Percentiles rank a stretch among this genome's conserved stretches.
phyloP scores from a whole-genome alignment of 53 echinoderm and acorn worm species.

The Echinarachnius parma region DNA sequence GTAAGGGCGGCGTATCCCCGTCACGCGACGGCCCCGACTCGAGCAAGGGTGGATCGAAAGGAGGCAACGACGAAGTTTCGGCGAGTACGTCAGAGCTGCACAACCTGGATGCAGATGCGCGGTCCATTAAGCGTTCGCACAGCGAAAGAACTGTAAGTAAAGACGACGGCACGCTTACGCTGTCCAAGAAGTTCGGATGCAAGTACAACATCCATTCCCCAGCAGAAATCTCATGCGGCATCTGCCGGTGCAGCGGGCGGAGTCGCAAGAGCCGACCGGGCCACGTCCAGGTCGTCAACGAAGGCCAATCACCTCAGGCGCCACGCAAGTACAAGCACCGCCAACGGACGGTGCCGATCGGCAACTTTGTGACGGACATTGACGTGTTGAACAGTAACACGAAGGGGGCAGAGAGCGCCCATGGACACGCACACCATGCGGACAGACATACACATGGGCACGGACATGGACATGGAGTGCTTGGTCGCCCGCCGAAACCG shows the following conservation, averaged over 20 bases:
- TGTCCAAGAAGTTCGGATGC: conserved; percentile 6
- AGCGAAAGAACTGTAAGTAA: conserved; percentile 17
- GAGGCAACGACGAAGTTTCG: conserved; percentile 19
- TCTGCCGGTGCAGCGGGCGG: conserved; percentile 32
- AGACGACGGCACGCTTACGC: conserved; percentile 19
- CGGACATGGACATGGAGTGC: no score
- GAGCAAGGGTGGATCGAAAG: conserved; percentile 43
- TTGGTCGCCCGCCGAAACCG: no score
- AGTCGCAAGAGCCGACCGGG: conserved; percentile 31
- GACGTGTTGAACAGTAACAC: conserved; percentile 94
- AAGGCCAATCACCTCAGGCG: conserved; percentile 2
- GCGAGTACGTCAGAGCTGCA: conserved; percentile 55
- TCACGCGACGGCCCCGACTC: conserved; percentile 53
- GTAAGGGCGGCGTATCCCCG: conserved; percentile 51
- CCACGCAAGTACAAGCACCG: conserved; percentile 37
- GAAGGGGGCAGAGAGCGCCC: conserved; percentile 15
- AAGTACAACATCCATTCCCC: conserved; percentile 27
- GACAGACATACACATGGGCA: no score
- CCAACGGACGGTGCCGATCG: conserved; percentile 25
- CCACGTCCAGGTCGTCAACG: conserved; percentile 39
- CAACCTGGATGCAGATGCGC: conserved; percentile 31
- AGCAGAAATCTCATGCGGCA: conserved; percentile 22
- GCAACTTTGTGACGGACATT: conserved; percentile 66
- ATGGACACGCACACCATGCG: neutral
- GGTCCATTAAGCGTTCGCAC: conserved; percentile 37